Base-by-base conservation (phyloP, 2,113 vertebrate species). In the Callionymus lyra region DNA sequence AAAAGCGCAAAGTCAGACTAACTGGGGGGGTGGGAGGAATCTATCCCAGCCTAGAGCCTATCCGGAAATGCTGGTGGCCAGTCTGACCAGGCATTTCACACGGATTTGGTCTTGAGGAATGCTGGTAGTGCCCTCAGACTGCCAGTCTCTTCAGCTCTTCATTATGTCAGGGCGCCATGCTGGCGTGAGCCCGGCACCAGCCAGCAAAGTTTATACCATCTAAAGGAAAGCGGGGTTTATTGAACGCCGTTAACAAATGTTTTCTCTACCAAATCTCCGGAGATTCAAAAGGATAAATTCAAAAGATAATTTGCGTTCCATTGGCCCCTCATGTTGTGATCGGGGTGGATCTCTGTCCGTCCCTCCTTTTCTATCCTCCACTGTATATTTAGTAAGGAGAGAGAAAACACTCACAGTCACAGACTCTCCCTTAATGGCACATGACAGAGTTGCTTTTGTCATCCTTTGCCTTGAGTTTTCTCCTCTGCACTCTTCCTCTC, bases 401-500 rank as follows among this genome's bases (percentile, higher is more conserved):
- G 69, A 76, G 63, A 82, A 80, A 79, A 89, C 84, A 81, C 72
- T 89, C 88, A n/a, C n/a, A 82, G 86, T 89, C 84, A 83, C 74
- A 82, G 82, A 56, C 80, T 78, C 74, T 67, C 76, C 77, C 80
- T 86, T 90, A 92, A 91, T 92, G 88, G 87, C 87, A 89, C 89
- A 92, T 90, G 90, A 91, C 92, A 91, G 88, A 89, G 80, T 88
- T 89, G 85, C 83, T 88, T 94, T 96, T 96, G 90, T 92, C 91
- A 90, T 91, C 88, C 85, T 87, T 47, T 60, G 77, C 88, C 87
- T 84, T 53, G 67, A 49, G 55, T 57, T 82, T 67, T 74, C 59
- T 71, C 52, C 68, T 70, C 62, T 48, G 55, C 65, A 41, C 59
- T 74, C 67, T 75, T 70, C 75, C 70, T 76, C 70, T 65, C 58